phyloP scores from a whole-genome alignment of 2,113 vertebrate genomes.

The Tylochromis polylepis region DNA sequence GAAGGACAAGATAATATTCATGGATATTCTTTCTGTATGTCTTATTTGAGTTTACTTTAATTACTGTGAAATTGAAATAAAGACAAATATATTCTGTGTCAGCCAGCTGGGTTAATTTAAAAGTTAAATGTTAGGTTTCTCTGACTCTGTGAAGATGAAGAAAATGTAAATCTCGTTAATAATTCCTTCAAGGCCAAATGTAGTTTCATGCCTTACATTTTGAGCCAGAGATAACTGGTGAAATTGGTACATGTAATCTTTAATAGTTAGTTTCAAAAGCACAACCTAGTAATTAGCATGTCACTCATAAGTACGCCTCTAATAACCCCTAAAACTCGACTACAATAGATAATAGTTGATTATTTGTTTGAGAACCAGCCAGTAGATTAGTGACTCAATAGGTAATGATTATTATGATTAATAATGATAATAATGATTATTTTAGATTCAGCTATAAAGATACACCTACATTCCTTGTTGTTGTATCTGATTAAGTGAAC shows the following conservation, averaged over 20 bases:
- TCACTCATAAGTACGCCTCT: not conserved
- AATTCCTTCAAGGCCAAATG: not conserved
- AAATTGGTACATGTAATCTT: not conserved
- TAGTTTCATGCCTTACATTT: not conserved
- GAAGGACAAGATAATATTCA: not conserved
- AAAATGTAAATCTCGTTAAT: not conserved
- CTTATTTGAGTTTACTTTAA: not conserved
- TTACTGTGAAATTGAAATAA: constrained; percentile 10
- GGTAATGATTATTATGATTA: not conserved
- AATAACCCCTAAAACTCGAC: not conserved
- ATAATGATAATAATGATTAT: not conserved
- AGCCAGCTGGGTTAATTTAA: constrained; percentile 11
- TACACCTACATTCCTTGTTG: not conserved
- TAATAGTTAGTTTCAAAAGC: not conserved
- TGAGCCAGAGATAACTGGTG: not conserved
- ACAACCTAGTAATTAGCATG: not conserved
- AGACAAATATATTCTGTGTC: not conserved
- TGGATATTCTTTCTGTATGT: not conserved
- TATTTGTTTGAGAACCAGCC: not conserved
- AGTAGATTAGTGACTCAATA: not conserved
- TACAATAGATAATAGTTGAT: not conserved
- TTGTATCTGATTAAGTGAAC: not conserved
- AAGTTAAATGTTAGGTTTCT: constrained; percentile 23
- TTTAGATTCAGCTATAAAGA: not conserved
- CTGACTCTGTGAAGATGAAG: not conserved